phyloP scores from a whole-genome alignment of 1,140 invertebrate species.

The Ephestia elutella region DNA sequence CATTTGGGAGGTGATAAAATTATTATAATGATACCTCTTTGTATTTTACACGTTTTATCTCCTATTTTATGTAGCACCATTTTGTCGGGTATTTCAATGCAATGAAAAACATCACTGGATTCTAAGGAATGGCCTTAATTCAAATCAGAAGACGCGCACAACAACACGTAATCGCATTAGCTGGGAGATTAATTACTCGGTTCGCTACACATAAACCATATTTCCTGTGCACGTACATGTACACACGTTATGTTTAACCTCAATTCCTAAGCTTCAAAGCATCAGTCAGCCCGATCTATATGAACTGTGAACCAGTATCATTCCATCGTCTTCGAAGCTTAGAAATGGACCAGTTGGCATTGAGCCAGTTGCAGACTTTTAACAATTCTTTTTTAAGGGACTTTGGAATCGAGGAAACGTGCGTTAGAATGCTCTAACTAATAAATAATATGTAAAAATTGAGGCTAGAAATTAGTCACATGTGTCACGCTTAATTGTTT shows the following conservation, averaged over 20 bases:
- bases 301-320: constrained; percentile 61
- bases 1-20: too few species aligned
- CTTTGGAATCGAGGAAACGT: constrained; percentile 27
- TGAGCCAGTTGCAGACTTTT: constrained; percentile 46
- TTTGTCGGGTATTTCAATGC: constrained; percentile 8
- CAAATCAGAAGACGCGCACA: constrained; percentile 21
- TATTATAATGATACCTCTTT: too few species aligned
- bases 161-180: constrained; percentile 46
- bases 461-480: constrained; percentile 48
- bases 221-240: constrained; percentile 38
- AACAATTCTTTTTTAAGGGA: constrained; percentile 41
- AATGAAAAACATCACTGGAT: not conserved
- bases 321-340: constrained; percentile 42
- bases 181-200: constrained; percentile 54
- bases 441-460: constrained; percentile 52
- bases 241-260: constrained; percentile 46
- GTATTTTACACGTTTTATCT: too few species aligned
- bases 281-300: constrained; percentile 45
- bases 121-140: constrained; percentile 13
- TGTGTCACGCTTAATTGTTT: constrained; percentile 45
- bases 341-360: constrained; percentile 64
- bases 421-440: constrained; percentile 34
- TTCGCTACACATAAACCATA: constrained; percentile 51
- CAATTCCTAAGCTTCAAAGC: constrained; percentile 57
- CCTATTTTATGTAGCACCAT: too few species aligned